Base-by-base conservation (phyloP, 1,140 invertebrate species). In the Procambarus clarkii region DNA sequence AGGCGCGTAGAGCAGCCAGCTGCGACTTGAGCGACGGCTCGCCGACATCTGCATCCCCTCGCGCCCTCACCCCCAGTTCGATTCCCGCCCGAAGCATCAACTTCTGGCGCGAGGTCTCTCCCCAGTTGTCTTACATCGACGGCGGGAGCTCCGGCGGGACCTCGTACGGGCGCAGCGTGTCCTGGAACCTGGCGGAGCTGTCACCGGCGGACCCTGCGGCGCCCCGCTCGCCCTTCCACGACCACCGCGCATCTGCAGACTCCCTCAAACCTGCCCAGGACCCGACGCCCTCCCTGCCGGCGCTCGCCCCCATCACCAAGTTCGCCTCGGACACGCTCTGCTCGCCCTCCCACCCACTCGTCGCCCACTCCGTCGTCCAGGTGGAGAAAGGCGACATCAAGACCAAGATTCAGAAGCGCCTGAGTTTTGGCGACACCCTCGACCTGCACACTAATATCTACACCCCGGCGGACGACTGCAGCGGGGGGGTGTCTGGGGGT, bases 41-140 rank as follows among this genome's bases (percentile, higher is more conserved):
- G 24, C 48, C 78, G 64, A 91, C 90, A 46, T 84, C 84, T 64
- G 80, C 78, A 1, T 74, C 90, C 64, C 90, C 90, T 24, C 90
- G 82, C 46, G 84, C 84, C 78, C 90, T 86, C 79, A 91, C 90
- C 60, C 90, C 90, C 46, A 58, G 44, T 48, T 91, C 90, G 21
- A 69, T 71, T 24, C 85, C 77, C 7, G 46, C 77, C 69, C 90
- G 85, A 64, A 74, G 71, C 44, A 34, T 74, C 78, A 91, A 94
- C 88, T 94, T 94, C 88, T 94, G 94, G 94, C 89, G 92, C 11
- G 93, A 93, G 78, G 93, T 94, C 18, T 93, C 93, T 3, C 93
- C 94, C 45, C 93, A 94, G 86, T 93, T 94, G 44, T 91, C 93
- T 48, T 94, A 93, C 92, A 94, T 94, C 80, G 94, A 94, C 87